Conservation (phyloP, 2,797 vertebrate species). For the Nothura maculosa region DNA sequence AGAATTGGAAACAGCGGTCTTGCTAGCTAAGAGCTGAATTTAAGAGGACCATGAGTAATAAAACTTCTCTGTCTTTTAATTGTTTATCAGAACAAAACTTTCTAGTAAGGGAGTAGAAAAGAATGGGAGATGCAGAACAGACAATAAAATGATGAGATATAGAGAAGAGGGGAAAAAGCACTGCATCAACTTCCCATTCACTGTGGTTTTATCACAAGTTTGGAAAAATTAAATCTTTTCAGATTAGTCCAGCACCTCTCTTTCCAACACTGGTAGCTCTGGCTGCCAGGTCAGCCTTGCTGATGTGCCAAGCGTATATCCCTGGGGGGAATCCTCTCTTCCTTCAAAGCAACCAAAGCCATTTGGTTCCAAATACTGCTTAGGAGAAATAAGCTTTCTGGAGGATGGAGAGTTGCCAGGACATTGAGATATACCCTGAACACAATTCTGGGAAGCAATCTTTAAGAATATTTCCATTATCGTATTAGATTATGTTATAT, state of each 20-base stretch:
- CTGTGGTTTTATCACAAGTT: not conserved
- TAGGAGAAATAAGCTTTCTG: constrained; percentile 47
- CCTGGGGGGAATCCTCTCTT: not conserved
- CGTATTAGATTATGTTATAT: constrained; percentile 28
- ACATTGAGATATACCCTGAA: constrained; percentile 55
- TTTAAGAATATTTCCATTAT: constrained; percentile 53
- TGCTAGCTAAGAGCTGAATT: not conserved
- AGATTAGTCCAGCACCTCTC: not conserved
- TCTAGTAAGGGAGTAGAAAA: not conserved
- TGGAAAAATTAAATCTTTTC: not conserved
- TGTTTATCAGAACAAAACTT: not conserved
- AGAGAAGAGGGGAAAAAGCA: not conserved
- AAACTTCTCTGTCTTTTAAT: not conserved
- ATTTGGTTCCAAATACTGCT: constrained; percentile 53
- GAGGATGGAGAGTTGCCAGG: constrained; percentile 51
- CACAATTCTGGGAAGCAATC: constrained; percentile 56
- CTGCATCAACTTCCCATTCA: not conserved
- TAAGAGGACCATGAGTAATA: not conserved
- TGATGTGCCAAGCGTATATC: not conserved
- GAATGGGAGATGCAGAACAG: not conserved
- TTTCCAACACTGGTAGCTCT: not conserved
- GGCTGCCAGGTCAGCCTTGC: not conserved
- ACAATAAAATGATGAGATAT: not conserved
- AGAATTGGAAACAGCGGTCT: not conserved
- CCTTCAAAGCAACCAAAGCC: constrained; percentile 59